Evolutionary conservation across 2,797 vertebrate genomes (phyloP), one percentile per base, ranked within the genome.

Genomic region (Lithobates sylvaticus): DNA sequence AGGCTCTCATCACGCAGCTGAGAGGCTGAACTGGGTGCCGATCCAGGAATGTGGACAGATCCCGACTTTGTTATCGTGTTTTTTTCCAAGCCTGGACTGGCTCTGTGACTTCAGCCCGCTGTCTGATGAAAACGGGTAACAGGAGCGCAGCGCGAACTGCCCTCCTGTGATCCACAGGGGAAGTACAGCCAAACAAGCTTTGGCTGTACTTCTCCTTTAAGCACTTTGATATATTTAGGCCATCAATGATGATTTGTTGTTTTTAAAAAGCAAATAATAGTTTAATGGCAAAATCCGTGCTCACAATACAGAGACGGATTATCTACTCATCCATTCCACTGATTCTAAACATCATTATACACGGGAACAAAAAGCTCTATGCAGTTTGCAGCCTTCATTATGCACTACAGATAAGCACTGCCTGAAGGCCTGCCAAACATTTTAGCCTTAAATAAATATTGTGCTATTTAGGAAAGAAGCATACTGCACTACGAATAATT

Each of bases 381-480:
- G 23, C 29, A 69, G 67, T 47, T 74, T 78, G 58, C 34, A 79
- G 58, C 27, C 74, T 82, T 82, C 74, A 82, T 65, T 77, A 76
- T 26, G 32, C 67, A 76, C 64, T 70, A 65, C 23, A 70, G 50
- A 77, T 86, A 71, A 82, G 36, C 21, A 86, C 73, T 1, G 67
- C 61, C 44, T 86, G 73, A 77, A 70, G 47, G 36, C 42, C 79
- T 86, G 73, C 67, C 67, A 86, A 82, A 34, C 9, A 42, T 81
- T 86, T 86, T 27, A 71, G 85, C 47, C 34, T 58, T 61, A 77
- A 68, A 78, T 71, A 78, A 54, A 72, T 42, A 64, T 32, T 42
- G 26, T 67, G 39, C 58, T 13, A 75, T 54, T 75, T 47, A 81
- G 58, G 78, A 29, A 74, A 26, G 44, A 75, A 27, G 44, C 21